phyloP scores from a whole-genome alignment of 2,797 vertebrate genomes.

The Sphenodon punctatus region DNA sequence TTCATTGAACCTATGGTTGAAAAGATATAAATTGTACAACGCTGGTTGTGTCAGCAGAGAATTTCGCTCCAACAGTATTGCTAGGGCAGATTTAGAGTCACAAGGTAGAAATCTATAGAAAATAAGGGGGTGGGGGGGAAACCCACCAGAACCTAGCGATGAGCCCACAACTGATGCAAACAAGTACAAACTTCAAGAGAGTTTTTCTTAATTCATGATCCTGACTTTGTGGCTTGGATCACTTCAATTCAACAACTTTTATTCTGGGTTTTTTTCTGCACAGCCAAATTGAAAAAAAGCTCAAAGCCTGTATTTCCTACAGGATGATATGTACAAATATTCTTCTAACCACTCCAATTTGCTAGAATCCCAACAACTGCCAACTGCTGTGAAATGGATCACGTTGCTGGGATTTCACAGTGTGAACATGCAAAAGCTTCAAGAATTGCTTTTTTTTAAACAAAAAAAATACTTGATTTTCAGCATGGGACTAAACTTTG shows the following conservation, averaged over 20 bases:
- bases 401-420: background rate
- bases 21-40: background rate
- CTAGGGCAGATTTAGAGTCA: background rate
- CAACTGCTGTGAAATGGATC: background rate
- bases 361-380: background rate
- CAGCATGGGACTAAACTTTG: too few relatives aligned
- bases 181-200: background rate
- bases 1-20: constrained; percentile 69
- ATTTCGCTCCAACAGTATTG: background rate
- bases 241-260: background rate
- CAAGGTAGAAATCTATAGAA: too few relatives aligned
- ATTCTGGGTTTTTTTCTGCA: background rate
- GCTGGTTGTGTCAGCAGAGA: background rate
- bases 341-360: background rate
- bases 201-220: background rate
- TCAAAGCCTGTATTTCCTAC: background rate
- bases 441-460: background rate
- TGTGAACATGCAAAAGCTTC: background rate
- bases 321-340: background rate
- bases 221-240: background rate
- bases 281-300: background rate
- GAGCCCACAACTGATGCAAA: background rate
- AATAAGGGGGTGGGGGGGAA: too few relatives aligned
- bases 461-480: background rate
- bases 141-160: background rate